Percentiles rank a stretch among this genome's conserved stretches.
These are phyloP conservation scores for Danio choprae DNA, from an alignment of 2,797 vertebrate species.

Conservation along the genomic window DNA sequence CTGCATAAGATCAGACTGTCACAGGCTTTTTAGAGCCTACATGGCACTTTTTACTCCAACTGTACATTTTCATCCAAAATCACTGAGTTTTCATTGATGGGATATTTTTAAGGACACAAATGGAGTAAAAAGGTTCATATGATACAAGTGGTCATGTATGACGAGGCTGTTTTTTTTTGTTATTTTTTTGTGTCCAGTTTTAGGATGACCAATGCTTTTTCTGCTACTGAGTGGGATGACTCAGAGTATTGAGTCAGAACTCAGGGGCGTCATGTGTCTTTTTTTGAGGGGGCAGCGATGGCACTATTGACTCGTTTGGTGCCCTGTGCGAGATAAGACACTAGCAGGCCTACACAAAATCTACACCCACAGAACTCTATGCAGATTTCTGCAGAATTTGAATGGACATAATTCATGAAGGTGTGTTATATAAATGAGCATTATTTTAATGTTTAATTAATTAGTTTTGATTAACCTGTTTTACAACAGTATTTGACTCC, in stretches of 20 bases:
- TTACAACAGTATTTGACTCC: too few species aligned
- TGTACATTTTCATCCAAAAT: too few species aligned
- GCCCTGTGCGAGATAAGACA: not conserved
- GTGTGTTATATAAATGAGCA: not conserved
- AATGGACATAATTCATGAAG: not conserved
- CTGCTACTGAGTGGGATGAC: not conserved
- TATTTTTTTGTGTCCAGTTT: not conserved
- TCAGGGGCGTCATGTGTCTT: not conserved
- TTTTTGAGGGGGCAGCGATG: not conserved
- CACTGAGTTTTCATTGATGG: too few species aligned
- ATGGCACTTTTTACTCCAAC: too few species aligned
- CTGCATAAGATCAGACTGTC: too few species aligned
- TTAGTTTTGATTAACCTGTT: too few species aligned
- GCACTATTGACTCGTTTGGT: not conserved
- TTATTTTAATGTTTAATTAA: not conserved
- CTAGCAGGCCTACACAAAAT: not conserved
- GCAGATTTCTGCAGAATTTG: not conserved
- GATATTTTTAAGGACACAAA: too few species aligned
- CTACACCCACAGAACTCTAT: not conserved
- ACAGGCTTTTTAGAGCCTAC: too few species aligned
- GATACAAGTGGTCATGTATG: not conserved
- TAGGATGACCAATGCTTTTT: not conserved
- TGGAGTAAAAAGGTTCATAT: not conserved
- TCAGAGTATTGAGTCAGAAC: slow-evolving; percentile 11
- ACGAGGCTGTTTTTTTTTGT: not conserved